Base-by-base conservation (phyloP, 2,113 vertebrate genomes). In the Neomonachus schauinslandi region DNA sequence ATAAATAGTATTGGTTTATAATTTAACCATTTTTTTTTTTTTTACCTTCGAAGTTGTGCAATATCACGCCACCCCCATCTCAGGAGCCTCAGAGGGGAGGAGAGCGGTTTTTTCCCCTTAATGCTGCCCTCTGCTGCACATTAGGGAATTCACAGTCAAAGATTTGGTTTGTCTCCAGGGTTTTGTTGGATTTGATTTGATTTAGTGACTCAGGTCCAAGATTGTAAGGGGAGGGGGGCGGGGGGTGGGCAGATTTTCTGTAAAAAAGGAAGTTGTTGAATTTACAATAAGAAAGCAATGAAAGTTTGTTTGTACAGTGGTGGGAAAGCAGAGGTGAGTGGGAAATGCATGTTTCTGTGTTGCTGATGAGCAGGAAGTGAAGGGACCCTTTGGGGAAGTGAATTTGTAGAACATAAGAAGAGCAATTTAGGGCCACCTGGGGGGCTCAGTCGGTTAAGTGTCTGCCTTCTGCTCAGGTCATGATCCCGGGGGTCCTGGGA, bases 41-140 rank as follows among this genome's bases (percentile, higher is more conserved):
- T 49, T 90, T 16, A 59, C 53, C 57, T 18, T 69, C 3, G 26
- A 9, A 7, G 3, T 26, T 88, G 46, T 15, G 14, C 2, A 16
- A 0, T 26, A 0, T 16, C 36, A 61, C 6, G 5, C 31, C 31
- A 16, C 5, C 67, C 8, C 21, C 10, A 2, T 8, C 6, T 49
- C 16, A 28, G 61, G 31, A 86, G 16, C 14, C 39, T 7, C 22
- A 0, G 14, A 3, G 0, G 0, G 4, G 7, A 53, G 49, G 19
- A 42, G 46, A 77, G 63, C 26, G 1, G 13, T 77, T 49, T 36
- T 83, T 83, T 19, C 9, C 36, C 13, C 53, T 71, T 22, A 6
- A 6, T 87, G 80, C 95, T 97, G 92, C 90, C 95, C 89, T 97
- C 97, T 97, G 33, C 94, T 96, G 97, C 95, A 36, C 39, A 28